Base-by-base conservation (phyloP, 2,888 invertebrate genomes). In the Phragmatobia fuliginosa region DNA sequence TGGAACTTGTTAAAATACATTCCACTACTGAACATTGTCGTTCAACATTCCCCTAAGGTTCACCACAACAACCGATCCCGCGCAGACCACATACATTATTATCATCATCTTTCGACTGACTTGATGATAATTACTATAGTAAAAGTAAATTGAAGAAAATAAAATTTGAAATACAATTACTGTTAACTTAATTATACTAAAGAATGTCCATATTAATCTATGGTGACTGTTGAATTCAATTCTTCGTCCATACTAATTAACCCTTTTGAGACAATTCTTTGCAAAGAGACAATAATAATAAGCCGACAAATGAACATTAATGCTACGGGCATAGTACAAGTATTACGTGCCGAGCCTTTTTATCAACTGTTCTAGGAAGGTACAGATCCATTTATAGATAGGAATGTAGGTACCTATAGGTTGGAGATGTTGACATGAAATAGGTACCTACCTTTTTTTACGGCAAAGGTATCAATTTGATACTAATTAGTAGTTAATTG, bases 201-300 rank as follows among this genome's bases (percentile, higher is more conserved):
- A 8, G 38, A 84, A 56, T 86, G 80, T 92, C 93, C 87, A 84
- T 64, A 79, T 38, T 61, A 82, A 10, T 31, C 74, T 62, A 81
- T 73, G 89, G 81, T 71, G 66, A 81, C 80, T 82, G 86, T 91
- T 91, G 92, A 92, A 92, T 92, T 91, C 91, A 92, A 92, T 93
- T 91, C 91, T 90, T 88, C 85, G 89, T 88, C 88, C 90, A 91
- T 89, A 89, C 90, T 91, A 92, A 92, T 92, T 92, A 92, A 92
- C 92, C 92, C 92, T 90, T 91, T 91, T 89, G 84, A 87, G 88
- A 85, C 86, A 89, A 90, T 90, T 92, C 91, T 92, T 92, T 91
- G 88, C 89, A 77, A 84, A 85, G 82, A 83, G 89, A 92, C 90
- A 92, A 92, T 92, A 92, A 91, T 89, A 90, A 91, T 90, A 89